These are phyloP conservation scores for Drymodes brunneopygia DNA, from an alignment of 2,113 vertebrate species.

Conservation along the genomic window DNA sequence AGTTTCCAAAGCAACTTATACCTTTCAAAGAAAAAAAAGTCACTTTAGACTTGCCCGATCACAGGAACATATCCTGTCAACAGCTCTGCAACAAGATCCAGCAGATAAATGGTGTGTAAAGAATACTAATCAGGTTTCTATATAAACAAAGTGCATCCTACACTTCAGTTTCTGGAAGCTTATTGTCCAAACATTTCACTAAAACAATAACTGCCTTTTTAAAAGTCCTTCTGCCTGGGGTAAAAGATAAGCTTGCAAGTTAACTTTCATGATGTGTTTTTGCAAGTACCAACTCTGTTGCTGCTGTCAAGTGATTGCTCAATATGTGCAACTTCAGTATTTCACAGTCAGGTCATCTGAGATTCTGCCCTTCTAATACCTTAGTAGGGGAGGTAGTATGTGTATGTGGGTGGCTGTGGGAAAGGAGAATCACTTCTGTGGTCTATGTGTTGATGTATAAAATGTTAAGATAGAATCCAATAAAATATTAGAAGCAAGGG, in stretches of 20 bases:
- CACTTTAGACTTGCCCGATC: background rate
- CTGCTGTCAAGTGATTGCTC: conserved; percentile 6
- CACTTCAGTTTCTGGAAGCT: too few relatives aligned
- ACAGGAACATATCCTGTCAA: conserved; percentile 38
- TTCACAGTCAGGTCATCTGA: background rate
- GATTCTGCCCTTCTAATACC: background rate
- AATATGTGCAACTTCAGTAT: background rate
- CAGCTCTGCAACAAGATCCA: background rate
- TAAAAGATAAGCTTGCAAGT: conserved; percentile 14
- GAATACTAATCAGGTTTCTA: conserved; percentile 52
- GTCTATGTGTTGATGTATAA: background rate
- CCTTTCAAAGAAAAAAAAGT: background rate
- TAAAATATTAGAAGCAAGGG: background rate
- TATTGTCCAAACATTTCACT: too few relatives aligned
- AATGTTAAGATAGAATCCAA: background rate
- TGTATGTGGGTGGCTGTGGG: background rate
- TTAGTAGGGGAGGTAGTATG: background rate
- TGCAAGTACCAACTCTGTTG: background rate
- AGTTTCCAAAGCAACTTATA: background rate
- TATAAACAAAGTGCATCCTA: too few relatives aligned
- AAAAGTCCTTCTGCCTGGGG: background rate
- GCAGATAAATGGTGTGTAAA: background rate
- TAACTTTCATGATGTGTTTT: background rate
- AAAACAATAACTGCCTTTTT: too few relatives aligned
- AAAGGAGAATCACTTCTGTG: background rate